These are phyloP conservation scores for Simalia tracyae DNA, from an alignment of 2,797 vertebrate genomes.

Conservation along the genomic window DNA sequence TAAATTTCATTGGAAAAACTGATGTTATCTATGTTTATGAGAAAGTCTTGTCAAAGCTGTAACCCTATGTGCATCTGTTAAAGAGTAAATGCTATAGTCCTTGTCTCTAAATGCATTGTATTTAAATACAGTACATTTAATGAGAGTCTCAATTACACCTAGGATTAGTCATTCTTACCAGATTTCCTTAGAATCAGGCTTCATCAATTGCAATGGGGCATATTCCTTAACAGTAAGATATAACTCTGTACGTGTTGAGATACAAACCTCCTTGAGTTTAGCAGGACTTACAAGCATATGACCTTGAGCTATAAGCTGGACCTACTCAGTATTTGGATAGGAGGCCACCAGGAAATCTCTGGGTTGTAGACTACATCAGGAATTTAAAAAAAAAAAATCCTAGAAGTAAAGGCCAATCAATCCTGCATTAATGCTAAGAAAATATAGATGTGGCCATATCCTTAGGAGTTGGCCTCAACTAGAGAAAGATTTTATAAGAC, in stretches of 20 bases:
- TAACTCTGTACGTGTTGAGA: not conserved
- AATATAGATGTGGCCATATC: not conserved
- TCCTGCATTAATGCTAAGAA: not conserved
- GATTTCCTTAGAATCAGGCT: not conserved
- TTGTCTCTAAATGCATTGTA: not conserved
- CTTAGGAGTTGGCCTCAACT: not conserved
- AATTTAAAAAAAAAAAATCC: not conserved
- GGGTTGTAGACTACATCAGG: not conserved
- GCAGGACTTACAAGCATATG: not conserved
- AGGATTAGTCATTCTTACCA: not conserved
- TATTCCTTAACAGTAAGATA: not conserved
- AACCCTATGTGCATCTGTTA: not conserved
- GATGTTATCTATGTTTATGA: not conserved
- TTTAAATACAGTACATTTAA: not conserved
- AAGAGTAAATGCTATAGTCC: not conserved
- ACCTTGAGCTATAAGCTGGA: not conserved
- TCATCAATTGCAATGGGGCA: not conserved
- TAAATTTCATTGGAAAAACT: not conserved
- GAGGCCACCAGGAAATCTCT: too few relatives aligned
- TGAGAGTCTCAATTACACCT: not conserved
- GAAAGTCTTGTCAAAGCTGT: not conserved
- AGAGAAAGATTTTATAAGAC: not conserved
- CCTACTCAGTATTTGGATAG: too few relatives aligned
- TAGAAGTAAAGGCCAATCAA: not conserved
- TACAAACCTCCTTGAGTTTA: not conserved